Percentiles rank a stretch among this genome's conserved stretches.
phyloP scores from a whole-genome alignment of 2,113 vertebrate genomes.

The Pycnonotus jocosus region DNA sequence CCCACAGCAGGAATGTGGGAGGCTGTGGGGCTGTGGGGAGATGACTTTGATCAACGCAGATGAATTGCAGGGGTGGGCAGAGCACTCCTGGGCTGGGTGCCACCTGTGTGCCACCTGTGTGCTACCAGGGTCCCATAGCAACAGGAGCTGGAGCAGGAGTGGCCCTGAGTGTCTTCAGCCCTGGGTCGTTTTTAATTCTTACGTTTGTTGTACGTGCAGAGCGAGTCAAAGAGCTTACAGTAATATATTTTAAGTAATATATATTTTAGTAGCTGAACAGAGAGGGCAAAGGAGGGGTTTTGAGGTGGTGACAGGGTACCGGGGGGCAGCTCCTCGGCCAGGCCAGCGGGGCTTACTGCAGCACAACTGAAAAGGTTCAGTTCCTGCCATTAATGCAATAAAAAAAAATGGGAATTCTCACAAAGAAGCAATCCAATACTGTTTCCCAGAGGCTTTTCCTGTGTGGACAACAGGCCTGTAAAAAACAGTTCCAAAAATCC shows the following conservation, averaged over 20 bases:
- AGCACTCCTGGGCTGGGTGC: no score
- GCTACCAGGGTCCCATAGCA: no score
- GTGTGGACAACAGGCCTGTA: constrained; percentile 50
- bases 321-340: constrained; percentile 18
- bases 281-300: constrained; percentile 27
- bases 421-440: constrained; percentile 37
- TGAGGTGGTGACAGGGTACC: constrained; percentile 52
- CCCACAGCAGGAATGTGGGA: neutral
- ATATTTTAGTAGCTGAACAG: constrained; percentile 77
- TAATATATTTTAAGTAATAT: constrained; percentile 87
- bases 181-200: constrained; percentile 49
- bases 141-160: neutral
- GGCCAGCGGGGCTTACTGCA: constrained; percentile 33
- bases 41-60: fast-evolving
- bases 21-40: neutral
- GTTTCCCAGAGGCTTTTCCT: constrained; percentile 50
- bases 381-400: constrained; percentile 69
- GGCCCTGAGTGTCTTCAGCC: neutral
- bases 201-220: constrained; percentile 69
- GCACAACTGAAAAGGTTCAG: constrained; percentile 28
- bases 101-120: no score
- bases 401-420: constrained; percentile 65
- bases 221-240: constrained; percentile 71
- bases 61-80: neutral
- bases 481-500: constrained; percentile 48